Evolutionary conservation across 2,888 invertebrate species (phyloP).

Genomic region (Octonoba sinensis): DNA sequence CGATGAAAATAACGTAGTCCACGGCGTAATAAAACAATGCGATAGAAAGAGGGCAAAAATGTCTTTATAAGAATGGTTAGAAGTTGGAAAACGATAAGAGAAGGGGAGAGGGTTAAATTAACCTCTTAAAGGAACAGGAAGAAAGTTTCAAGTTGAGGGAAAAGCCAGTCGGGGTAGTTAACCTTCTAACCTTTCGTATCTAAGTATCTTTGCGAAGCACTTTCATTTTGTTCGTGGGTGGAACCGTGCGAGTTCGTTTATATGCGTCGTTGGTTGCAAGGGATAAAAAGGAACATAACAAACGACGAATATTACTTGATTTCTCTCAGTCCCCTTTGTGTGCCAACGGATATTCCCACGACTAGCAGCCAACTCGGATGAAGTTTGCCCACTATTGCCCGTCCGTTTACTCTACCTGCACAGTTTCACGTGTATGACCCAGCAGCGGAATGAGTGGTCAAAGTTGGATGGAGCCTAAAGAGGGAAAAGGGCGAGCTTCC

Average conservation of each 20-base stretch:
- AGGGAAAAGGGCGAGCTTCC: too few species aligned
- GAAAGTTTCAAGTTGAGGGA: conserved; percentile 23
- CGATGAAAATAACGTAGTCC: too few species aligned
- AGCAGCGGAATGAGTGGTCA: too few species aligned
- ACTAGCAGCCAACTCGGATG: background rate
- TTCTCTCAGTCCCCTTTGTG: background rate
- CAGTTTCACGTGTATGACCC: too few species aligned
- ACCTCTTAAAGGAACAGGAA: conserved; percentile 33
- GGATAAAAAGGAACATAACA: conserved; percentile 17
- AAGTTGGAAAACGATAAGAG: conserved; percentile 37
- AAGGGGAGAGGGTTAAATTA: conserved; percentile 30
- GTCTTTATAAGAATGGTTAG: too few species aligned
- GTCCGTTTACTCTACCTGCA: too few species aligned
- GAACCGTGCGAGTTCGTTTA: conserved; percentile 27
- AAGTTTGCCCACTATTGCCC: too few species aligned
- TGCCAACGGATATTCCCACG: conserved; percentile 7
- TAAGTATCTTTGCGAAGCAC: conserved; percentile 57
- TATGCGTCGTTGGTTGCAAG: conserved; percentile 20
- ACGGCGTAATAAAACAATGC: too few species aligned
- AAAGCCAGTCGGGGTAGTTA: conserved; percentile 34
- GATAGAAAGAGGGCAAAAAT: too few species aligned
- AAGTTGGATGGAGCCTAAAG: too few species aligned
- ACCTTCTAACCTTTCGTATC: conserved; percentile 41
- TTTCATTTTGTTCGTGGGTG: conserved; percentile 46
- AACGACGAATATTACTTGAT: conserved; percentile 5